Base-by-base conservation (phyloP, 2,888 invertebrate genomes). In the Drosophila affinis region DNA sequence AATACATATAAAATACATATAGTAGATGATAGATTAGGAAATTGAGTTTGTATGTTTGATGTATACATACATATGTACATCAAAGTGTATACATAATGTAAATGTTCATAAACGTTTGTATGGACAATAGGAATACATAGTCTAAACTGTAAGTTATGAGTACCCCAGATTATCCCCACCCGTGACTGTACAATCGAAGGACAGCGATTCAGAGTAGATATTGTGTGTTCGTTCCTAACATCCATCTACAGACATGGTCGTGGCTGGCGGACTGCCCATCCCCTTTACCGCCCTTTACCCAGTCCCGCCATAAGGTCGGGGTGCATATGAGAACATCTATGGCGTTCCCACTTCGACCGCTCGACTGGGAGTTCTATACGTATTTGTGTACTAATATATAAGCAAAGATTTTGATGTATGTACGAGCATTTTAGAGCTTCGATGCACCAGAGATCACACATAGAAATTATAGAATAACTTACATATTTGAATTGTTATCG, bases 21-120 rank as follows among this genome's bases (percentile, higher is more conserved):
- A 47, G 12, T 9, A 29, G 21, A 52, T 52, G 49, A 53, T 49
- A 60, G 44, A 54, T 21, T 52, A 58, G 21, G n/a, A 21, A 29
- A 64, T 58, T 49, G 52, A 62, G 53, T 51, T 48, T 45, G 9
- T 54, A 34, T 48, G 44, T 51, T 58, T 10, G 44, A 55, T 47
- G 54, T 56, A 52, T 54, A 46, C 27, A 29, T 47, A 55, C 7
- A 32, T 63, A 55, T 12, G 32, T 63, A 21, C 24, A 53, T 71
- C 56, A 62, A 64, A 67, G 18, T 81, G 62, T 62, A 52, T 59
- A 76, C 77, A 65, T 79, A 58, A 71, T 67, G 67, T 24, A 24
- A 24, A 24, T 62, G 55, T 59, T 73, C 77, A 65, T 79, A 58
- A 67, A 72, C 64, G 69, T 72, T 52, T 71, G 52, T 70, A 70